Evolutionary conservation across 2,888 invertebrate species (phyloP), one percentile per base, ranked within the genome.

Genomic region (Rosalia funebris): DNA sequence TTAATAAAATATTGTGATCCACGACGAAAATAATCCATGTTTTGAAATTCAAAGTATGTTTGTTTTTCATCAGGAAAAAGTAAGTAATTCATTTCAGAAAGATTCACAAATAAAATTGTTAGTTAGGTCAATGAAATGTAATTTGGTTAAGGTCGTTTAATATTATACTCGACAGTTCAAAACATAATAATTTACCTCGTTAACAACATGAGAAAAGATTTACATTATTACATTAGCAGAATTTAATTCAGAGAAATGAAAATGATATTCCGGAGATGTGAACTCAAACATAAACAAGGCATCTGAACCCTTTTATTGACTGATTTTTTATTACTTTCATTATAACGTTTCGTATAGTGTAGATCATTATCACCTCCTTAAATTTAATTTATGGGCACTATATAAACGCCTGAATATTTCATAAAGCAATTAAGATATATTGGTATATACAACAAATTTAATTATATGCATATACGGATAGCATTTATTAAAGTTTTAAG

Each of bases 21-120:
- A 5, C 2, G 34, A 34, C 63, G 42, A 67, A 73, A 73, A 70
- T 73, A 71, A 72, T 71, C 66, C 64, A 16, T 71, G 72, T 71
- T 73, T 74, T 72, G 64, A 71, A 68, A 59, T 58, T 65, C 61
- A 63, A 68, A 71, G 62, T 68, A 65, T 69, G 71, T 71, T 71
- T 71, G 62, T 66, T 71, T 71, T 62, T 32, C 20, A 48, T 20
- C 39, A 9, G 31, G 25, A 17, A 12, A 48, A 50, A 50, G 50
- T 50, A 50, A 50, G 50, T 50, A 50, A 41, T 39, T 12, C 16
- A 17, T 32, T 31, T 12, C 19, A 17, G 46, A 17, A 31, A 48
- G 19, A 36, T 31, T 55, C 31, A 25, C 42, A 52, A 46, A 46
- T 17, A 54, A 55, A 45, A 42, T 54, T 11, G 32, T 14, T 58